Evolutionary conservation across 2,888 invertebrate genomes (phyloP).

Genomic region (Hemicrepidius hirtus): DNA sequence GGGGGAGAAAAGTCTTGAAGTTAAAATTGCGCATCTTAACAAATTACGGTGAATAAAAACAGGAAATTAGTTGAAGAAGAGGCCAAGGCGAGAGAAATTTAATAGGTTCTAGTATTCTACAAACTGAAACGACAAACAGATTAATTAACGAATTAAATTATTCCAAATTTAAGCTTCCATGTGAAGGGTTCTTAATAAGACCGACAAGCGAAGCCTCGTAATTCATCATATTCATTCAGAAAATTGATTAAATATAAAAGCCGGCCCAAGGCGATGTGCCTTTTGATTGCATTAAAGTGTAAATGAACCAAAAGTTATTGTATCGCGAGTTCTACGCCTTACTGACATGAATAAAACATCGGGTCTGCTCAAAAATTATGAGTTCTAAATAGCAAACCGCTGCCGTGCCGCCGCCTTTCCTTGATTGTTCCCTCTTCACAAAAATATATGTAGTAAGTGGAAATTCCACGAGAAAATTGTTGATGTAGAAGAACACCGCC

Average conservation of each 20-base stretch:
- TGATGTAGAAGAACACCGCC: neutral
- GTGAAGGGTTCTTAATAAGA: slow-evolving; percentile 34
- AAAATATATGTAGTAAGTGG: slow-evolving; percentile 18
- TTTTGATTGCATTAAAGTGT: slow-evolving; percentile 42
- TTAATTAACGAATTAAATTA: slow-evolving; percentile 34
- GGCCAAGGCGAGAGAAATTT: slow-evolving; percentile 3
- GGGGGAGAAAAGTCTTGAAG: no score
- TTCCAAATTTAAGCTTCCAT: slow-evolving; percentile 24
- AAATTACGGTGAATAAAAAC: slow-evolving; percentile 15
- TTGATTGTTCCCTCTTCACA: slow-evolving; percentile 24
- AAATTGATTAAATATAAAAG: slow-evolving; percentile 40
- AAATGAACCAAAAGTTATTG: slow-evolving; percentile 46
- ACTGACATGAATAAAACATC: slow-evolving; percentile 45
- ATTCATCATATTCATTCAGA: slow-evolving; percentile 44
- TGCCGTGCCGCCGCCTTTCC: slow-evolving; percentile 21
- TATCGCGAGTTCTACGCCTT: slow-evolving; percentile 28
- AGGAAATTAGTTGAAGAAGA: slow-evolving; percentile 11
- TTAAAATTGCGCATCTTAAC: slow-evolving; percentile 28
- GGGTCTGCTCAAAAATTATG: slow-evolving; percentile 31
- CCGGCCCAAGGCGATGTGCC: slow-evolving; percentile 32
- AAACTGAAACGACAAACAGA: slow-evolving; percentile 34
- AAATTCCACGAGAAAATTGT: neutral
- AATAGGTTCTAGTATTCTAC: slow-evolving; percentile 10
- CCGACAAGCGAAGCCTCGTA: slow-evolving; percentile 28
- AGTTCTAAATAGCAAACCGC: slow-evolving; percentile 32